A percentile compares a stretch with the other conserved stretches of the same genome.
phyloP scores from a whole-genome alignment of 1,140 invertebrate species.

The Adelges cooleyi region DNA sequence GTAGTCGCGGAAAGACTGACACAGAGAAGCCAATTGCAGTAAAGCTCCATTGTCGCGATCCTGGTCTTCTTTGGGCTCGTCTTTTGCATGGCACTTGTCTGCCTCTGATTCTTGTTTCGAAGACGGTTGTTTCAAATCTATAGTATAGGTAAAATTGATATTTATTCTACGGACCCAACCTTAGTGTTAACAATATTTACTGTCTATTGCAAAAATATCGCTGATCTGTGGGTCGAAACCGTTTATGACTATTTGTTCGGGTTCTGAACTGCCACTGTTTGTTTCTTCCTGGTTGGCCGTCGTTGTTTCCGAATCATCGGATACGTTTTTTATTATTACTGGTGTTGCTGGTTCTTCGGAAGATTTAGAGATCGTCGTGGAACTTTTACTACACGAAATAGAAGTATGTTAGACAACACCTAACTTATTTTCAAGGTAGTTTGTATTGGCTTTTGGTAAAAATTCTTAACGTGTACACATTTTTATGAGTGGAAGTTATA shows the following conservation, averaged over 20 bases:
- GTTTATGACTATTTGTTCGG: slow-evolving; percentile 2
- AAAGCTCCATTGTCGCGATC: background rate
- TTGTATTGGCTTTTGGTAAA: too few species aligned
- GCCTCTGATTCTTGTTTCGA: background rate
- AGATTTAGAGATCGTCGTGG: background rate
- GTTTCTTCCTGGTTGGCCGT: background rate
- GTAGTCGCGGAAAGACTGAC: background rate
- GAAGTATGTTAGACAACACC: background rate
- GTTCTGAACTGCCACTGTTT: background rate
- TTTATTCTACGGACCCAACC: background rate
- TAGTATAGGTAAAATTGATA: background rate
- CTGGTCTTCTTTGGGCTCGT: background rate
- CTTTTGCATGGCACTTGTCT: background rate
- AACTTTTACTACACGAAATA: background rate
- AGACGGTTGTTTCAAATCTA: background rate
- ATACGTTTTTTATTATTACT: background rate
- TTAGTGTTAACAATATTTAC: slow-evolving; percentile 12
- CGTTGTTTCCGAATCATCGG: background rate
- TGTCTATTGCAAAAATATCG: background rate
- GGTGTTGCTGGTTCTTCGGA: background rate
- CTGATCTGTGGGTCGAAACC: background rate
- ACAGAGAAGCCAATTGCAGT: slow-evolving; percentile 2
- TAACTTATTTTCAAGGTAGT: too few species aligned
- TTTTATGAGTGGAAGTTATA: too few species aligned
- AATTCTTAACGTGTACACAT: too few species aligned